Conservation (phyloP, 2,113 vertebrate species). For the Oncorhynchus mykiss region DNA sequence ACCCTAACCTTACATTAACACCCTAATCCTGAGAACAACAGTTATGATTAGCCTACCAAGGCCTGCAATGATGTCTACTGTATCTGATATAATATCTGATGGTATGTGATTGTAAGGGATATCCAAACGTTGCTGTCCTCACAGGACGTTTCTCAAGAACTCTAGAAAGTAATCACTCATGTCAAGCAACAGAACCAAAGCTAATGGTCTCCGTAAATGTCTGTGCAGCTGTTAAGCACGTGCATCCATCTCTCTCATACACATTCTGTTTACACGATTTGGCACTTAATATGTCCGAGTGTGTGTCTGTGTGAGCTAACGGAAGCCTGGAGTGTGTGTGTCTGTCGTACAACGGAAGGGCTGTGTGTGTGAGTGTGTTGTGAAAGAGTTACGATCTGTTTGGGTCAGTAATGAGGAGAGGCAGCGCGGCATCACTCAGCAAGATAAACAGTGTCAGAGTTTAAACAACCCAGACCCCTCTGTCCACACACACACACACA, state of each 20-base stretch:
- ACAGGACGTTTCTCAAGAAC: no score
- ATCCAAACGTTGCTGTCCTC: neutral
- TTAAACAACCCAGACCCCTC: conserved; percentile 59
- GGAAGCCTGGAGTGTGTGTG: conserved; percentile 11
- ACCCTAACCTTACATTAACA: conserved; percentile 7
- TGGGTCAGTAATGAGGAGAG: conserved; percentile 52
- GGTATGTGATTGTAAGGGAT: neutral
- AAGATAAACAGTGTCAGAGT: conserved; percentile 68
- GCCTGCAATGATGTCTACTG: neutral
- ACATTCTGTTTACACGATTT: conserved; percentile 32
- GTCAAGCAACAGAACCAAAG: neutral
- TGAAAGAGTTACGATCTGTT: conserved; percentile 54
- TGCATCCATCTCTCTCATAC: conserved; percentile 35
- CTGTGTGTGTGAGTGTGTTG: neutral
- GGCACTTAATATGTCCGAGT: conserved; percentile 41
- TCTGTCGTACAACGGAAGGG: neutral
- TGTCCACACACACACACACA: neutral
- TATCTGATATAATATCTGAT: neutral
- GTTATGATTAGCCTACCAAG: neutral
- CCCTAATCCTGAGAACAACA: neutral
- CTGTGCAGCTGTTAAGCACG: conserved; percentile 24
- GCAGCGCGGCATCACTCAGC: conserved; percentile 62
- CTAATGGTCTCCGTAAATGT: conserved; percentile 26
- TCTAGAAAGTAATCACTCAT: neutral
- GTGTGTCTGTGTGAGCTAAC: conserved; percentile 1